Evolutionary conservation across 1,140 invertebrate species (phyloP).

Genomic region (Aphaenogaster floridana): DNA sequence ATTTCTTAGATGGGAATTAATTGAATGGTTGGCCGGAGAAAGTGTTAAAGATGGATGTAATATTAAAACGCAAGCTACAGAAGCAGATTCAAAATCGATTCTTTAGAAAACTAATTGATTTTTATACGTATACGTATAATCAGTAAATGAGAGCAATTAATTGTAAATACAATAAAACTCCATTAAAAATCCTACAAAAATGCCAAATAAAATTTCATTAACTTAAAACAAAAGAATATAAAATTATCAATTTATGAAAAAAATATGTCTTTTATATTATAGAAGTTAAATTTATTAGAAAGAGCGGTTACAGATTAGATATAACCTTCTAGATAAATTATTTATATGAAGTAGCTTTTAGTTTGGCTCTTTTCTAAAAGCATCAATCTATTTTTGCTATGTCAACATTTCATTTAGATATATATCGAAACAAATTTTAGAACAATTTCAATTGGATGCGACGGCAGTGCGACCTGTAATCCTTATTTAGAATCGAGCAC

Average conservation of each 20-base stretch:
- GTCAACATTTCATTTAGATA: background rate
- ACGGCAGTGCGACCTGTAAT: background rate
- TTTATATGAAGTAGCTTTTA: background rate
- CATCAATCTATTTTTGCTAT: background rate
- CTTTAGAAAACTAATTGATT: background rate
- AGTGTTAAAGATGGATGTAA: background rate
- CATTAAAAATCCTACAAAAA: background rate
- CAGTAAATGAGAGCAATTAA: slow-evolving; percentile 6
- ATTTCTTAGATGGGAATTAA: background rate
- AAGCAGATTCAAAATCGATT: background rate
- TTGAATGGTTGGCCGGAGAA: background rate
- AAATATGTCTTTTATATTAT: background rate
- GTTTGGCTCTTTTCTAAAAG: background rate
- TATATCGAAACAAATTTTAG: background rate
- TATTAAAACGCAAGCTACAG: background rate
- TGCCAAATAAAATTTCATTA: background rate
- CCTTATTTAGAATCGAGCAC: slow-evolving; percentile 21
- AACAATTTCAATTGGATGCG: background rate
- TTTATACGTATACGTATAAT: background rate
- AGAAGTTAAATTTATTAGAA: background rate
- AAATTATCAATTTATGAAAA: background rate
- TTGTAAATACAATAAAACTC: background rate
- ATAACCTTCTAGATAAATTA: background rate
- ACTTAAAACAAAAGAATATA: background rate
- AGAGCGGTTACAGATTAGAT: background rate